phyloP scores from a whole-genome alignment of 2,888 invertebrate genomes.

The Prosopocoilus inquinatus region DNA sequence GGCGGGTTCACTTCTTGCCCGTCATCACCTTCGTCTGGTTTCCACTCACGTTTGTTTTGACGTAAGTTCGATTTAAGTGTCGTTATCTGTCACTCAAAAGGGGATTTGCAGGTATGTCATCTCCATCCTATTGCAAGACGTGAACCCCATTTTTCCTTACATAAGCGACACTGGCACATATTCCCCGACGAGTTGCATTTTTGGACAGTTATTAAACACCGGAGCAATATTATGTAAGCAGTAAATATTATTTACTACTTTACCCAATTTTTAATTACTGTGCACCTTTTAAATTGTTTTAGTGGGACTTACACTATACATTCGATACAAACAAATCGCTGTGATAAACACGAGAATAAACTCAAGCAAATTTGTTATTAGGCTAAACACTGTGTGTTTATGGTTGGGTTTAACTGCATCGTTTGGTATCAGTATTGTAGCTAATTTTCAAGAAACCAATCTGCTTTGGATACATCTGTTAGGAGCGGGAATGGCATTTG shows the following conservation, averaged over 20 bases:
- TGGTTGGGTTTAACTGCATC: constrained; percentile 57
- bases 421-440: constrained; percentile 67
- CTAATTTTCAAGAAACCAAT: constrained; percentile 71
- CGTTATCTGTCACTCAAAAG: neutral
- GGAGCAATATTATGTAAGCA: constrained; percentile 33
- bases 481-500: constrained; percentile 72
- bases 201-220: constrained; percentile 68
- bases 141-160: constrained; percentile 65
- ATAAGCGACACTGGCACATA: constrained; percentile 69
- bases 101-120: constrained; percentile 56
- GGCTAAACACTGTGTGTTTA: constrained; percentile 10
- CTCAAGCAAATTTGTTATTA: neutral
- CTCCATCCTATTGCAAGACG: constrained; percentile 61
- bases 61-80: constrained; percentile 17
- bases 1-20: constrained; percentile 7
- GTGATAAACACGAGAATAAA: constrained; percentile 6
- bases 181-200: constrained; percentile 72
- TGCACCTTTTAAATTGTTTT: constrained; percentile 8
- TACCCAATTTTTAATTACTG: neutral
- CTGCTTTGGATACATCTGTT: constrained; percentile 64
- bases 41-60: constrained; percentile 20
- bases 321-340: constrained; percentile 26
- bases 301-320: constrained; percentile 21
- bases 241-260: neutral
- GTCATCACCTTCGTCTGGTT: constrained; percentile 16